Evolutionary conservation across 2,888 invertebrate species (phyloP).

Genomic region (Imbricaverruca yamaguchii): DNA sequence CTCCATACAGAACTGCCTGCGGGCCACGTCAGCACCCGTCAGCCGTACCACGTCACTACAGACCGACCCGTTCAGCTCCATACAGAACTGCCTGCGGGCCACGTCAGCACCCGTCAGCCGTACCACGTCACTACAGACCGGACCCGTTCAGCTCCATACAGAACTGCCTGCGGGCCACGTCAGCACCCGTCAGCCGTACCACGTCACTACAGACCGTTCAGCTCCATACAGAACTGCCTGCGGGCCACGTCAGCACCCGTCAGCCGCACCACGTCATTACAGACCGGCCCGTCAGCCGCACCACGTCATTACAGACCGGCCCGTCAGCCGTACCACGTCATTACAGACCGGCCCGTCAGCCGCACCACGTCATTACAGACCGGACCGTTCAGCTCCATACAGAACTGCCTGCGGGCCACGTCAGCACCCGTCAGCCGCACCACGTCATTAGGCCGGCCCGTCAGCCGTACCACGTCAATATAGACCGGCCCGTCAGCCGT

Average conservation of each 20-base stretch:
- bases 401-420: constrained; percentile 71
- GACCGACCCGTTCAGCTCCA: no score
- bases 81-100: constrained; percentile 83
- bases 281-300: no score
- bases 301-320: no score
- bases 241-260: constrained; percentile 55
- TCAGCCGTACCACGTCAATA: no score
- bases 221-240: constrained; percentile 98
- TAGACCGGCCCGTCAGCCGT: no score
- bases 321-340: no score
- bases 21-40: constrained; percentile 54
- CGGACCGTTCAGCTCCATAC: constrained; percentile 97
- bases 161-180: constrained; percentile 67
- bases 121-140: constrained; percentile 59
- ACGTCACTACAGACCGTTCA: constrained; percentile 99
- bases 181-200: no score
- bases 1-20: constrained; percentile 97
- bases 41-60: constrained; percentile 99
- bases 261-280: constrained; percentile 81
- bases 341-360: constrained; percentile 88
- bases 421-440: constrained; percentile 80
- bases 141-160: constrained; percentile 97
- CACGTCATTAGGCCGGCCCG: constrained; percentile 52
- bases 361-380: no score
- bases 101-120: constrained; percentile 72